Conservation (phyloP, 2,113 vertebrate species). For the Macheiramphus alcinus region DNA sequence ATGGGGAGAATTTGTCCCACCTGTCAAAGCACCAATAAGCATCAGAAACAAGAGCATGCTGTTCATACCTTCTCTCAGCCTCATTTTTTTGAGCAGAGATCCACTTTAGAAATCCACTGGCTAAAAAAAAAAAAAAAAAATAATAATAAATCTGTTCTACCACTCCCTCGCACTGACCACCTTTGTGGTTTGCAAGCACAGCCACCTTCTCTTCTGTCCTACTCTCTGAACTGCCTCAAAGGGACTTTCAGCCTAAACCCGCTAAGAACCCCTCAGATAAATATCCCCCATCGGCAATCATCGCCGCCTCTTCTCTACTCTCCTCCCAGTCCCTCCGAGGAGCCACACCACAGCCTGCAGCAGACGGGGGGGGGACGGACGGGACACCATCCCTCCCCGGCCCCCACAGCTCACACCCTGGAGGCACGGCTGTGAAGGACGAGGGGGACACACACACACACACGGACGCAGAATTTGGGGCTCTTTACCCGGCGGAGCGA, state of each 20-base stretch:
- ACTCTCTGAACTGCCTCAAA: rapidly evolving
- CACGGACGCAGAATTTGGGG: neutral
- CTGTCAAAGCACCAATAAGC: neutral
- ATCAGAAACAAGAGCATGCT: neutral
- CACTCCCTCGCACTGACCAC: rapidly evolving
- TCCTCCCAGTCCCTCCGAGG: neutral
- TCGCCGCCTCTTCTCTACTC: rapidly evolving
- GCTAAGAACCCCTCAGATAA: neutral
- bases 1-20: neutral
- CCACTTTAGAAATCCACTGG: neutral
- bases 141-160: neutral
- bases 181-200: rapidly evolving
- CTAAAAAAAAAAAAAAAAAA: too few relatives aligned
- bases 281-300: rapidly evolving
- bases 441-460: neutral
- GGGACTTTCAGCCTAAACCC: neutral
- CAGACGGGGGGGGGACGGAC: rapidly evolving
- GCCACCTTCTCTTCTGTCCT: too few relatives aligned
- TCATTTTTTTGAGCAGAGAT: neutral
- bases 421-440: neutral
- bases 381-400: neutral
- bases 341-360: neutral
- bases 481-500: too few relatives aligned
- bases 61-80: neutral
- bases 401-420: rapidly evolving